These are phyloP conservation scores for Accipiter cooperii DNA, from an alignment of 2,113 vertebrate species.

Conservation along the genomic window DNA sequence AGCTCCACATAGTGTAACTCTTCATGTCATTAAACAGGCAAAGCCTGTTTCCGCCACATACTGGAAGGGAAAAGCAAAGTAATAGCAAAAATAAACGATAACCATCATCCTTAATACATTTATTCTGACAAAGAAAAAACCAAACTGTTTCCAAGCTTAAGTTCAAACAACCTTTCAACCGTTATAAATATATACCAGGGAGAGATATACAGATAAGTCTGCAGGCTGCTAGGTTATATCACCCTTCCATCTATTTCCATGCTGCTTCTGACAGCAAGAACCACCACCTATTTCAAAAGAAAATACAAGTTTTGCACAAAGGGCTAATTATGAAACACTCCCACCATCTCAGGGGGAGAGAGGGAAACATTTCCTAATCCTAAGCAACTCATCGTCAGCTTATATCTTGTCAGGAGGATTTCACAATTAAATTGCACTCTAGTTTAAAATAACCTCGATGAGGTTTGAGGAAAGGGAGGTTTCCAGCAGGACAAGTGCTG, in stretches of 20 bases:
- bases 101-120: not conserved
- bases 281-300: not conserved
- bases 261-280: not conserved
- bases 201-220: not conserved
- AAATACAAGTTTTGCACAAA: not conserved
- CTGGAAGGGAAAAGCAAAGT: not conserved
- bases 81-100: not conserved
- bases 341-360: not conserved
- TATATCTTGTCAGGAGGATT: not conserved
- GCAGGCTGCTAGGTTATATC: not conserved
- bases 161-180: not conserved
- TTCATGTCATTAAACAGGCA: accelerated
- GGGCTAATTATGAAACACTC: not conserved
- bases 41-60: not conserved
- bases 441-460: accelerated
- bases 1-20: not conserved
- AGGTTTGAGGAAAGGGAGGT: not conserved
- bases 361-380: not conserved
- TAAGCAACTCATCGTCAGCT: not conserved
- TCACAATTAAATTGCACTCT: not conserved
- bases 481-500: not conserved
- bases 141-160: not conserved
- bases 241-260: not conserved
- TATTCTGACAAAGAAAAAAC: not conserved
- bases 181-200: not conserved